These are phyloP conservation scores for Drosophila punjabiensis DNA, from an alignment of 1,140 invertebrate genomes.

Conservation along the genomic window DNA sequence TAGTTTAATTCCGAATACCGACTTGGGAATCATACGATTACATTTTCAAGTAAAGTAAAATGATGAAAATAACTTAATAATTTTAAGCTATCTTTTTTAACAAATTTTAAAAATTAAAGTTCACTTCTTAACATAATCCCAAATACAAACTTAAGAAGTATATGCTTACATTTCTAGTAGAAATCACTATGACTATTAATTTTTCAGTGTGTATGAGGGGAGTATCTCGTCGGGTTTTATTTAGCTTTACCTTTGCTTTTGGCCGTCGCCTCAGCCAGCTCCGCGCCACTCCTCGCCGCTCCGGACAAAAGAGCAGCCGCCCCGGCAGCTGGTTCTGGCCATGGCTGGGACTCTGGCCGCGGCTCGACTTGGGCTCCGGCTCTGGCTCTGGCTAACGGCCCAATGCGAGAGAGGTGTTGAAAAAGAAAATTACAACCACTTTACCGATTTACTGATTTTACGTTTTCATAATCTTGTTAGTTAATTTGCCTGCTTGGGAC, in stretches of 20 bases:
- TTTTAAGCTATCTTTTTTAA: too few relatives aligned
- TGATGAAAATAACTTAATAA: too few relatives aligned
- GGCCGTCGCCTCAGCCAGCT: constrained; percentile 22
- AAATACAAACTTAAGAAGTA: neutral
- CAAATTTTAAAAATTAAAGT: too few relatives aligned
- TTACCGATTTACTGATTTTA: constrained; percentile 84
- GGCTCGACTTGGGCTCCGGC: constrained; percentile 42
- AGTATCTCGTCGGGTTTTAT: constrained; percentile 55
- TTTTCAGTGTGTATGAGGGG: constrained; percentile 30
- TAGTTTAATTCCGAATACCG: too few relatives aligned
- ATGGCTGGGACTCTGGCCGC: constrained; percentile 43
- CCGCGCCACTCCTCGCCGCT: constrained; percentile 20
- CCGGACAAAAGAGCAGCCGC: constrained; percentile 71
- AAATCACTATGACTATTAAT: neutral
- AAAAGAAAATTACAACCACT: constrained; percentile 84
- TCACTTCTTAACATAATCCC: neutral
- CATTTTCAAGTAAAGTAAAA: too few relatives aligned
- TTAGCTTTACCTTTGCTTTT: constrained; percentile 51
- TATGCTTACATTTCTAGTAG: neutral
- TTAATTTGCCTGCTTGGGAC: constrained; percentile 77
- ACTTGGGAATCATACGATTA: too few relatives aligned
- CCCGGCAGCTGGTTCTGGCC: constrained; percentile 60
- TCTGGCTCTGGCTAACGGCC: constrained; percentile 69
- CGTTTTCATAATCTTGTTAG: constrained; percentile 84
- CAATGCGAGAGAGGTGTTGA: constrained; percentile 82